These are phyloP conservation scores for Philotrypesis tridentata DNA, from an alignment of 1,140 invertebrate species.

Conservation along the genomic window DNA sequence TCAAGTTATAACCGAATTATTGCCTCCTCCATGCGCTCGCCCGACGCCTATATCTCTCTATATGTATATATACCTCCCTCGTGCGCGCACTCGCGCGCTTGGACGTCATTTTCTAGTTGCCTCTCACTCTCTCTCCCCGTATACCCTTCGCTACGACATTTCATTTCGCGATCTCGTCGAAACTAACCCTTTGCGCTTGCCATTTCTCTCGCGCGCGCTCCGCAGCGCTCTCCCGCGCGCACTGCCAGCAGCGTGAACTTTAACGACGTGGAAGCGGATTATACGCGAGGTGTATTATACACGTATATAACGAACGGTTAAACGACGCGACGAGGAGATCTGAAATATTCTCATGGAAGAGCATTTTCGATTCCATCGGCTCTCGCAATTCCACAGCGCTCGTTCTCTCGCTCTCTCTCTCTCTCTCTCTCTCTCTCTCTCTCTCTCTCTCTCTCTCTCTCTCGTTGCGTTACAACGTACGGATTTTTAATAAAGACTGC, in stretches of 20 bases:
- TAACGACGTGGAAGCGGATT: slow-evolving; percentile 12
- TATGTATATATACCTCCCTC: too few relatives aligned
- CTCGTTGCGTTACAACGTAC: not conserved
- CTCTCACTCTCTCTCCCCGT: not conserved
- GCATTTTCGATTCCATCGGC: not conserved
- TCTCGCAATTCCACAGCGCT: too few relatives aligned
- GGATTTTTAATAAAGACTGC: not conserved
- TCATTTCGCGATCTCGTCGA: slow-evolving; percentile 40
- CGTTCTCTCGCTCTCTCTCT: too few relatives aligned
- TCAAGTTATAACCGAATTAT: slow-evolving; percentile 76
- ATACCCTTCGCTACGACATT: slow-evolving; percentile 39
- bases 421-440: not conserved
- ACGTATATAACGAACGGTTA: not conserved
- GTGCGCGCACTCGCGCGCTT: too few relatives aligned
- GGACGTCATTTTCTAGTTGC: not conserved
- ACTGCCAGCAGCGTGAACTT: not conserved
- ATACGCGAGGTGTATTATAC: not conserved
- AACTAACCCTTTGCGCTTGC: slow-evolving; percentile 23
- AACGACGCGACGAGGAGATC: not conserved
- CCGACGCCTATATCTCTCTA: slow-evolving; percentile 21
- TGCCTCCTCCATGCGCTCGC: slow-evolving; percentile 66
- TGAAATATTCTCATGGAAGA: not conserved
- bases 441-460: not conserved
- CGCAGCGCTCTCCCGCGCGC: too few relatives aligned
- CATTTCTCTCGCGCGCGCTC: not conserved